Base-by-base conservation (phyloP, 2,888 invertebrate species). In the Agonopterix heracliana region DNA sequence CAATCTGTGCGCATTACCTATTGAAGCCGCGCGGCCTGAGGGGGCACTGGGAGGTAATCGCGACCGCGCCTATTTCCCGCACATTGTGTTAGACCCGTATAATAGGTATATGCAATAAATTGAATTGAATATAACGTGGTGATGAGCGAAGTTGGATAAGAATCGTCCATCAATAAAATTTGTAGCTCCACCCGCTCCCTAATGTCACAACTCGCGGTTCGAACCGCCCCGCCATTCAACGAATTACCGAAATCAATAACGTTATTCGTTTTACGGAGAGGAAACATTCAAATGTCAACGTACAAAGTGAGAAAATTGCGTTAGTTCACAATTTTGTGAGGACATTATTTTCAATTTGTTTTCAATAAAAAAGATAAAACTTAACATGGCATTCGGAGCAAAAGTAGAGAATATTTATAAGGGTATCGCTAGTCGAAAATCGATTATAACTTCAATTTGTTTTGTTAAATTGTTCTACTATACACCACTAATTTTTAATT, bases 181-280 rank as follows among this genome's bases (percentile, higher is more conserved):
- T 61, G 56, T 60, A 60, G 56, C 65, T 59, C 52, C 60, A 57
- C 62, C 64, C 61, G 61, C 57, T 61, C 64, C 56, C 59, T 52
- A 56, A 57, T 46, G 53, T 38, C 3, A 38, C 38, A 38, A 38
- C n/a, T 7, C 26, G 11, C 38, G 38, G 11, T 41, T 61, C 59
- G 56, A 59, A 55, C 54, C 50, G 54, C 57, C 54, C 54, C 52
- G 54, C 63, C 65, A 63, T 59, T 71, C 68, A 61, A 66, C 65
- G 68, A 69, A 69, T 76, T 74, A 74, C 65, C 56, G 55, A 56
- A 70, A 72, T 71, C 72, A 68, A 77, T 78, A 75, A 71, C 72
- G 67, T 65, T 72, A 71, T 26, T 26, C 59, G 62, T 64, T 61
- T 66, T 61, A 66, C 64, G 54, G 52, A 51, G 54, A 55, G 57